Base-by-base conservation (phyloP, 2,888 invertebrate species). In the Drosophila sordidapex region DNA sequence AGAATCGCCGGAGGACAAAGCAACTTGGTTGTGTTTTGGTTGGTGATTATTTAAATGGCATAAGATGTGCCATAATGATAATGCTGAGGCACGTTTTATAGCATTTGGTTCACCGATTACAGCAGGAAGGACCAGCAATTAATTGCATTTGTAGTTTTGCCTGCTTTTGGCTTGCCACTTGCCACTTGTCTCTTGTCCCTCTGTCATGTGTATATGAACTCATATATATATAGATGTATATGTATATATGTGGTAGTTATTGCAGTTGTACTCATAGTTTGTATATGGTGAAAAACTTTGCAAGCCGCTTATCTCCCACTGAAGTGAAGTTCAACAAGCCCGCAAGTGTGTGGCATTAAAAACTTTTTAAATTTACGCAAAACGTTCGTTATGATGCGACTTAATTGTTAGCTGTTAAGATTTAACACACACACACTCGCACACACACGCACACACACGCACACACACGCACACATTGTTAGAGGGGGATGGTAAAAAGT, bases 381-480 rank as follows among this genome's bases (percentile, higher is more conserved):
- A 88, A 76, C 76, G 82, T 85, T 85, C 74, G 85, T 83, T 88
- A 87, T 82, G 76, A 64, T 87, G 84, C 87, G 87, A 89, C 85
- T 85, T 85, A 85, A 85, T 85, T 85, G 85, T 85, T 87, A 71
- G 85, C 87, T 83, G 89, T 83, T 74, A 89, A 87, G 89, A 83
- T 82, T 88, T 88, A 83, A 79, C 68, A 73, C 67, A 68, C 57
- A 60, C 64, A 38, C 62, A 36, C 27, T 27, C 49, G 57, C 56
- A 48, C 59, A 49, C 57, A 36, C 53, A 53, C 33, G 15, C 31
- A 53, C 59, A 49, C 57, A 36, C 53, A 53, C 33, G 15, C 31
- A 53, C 53, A 35, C 33, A 27, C 54, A 27, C 35, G 10, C 10
- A 54, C 2, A 27, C 11, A 53, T 21, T 31, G 21, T 8, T 25